Percentiles rank a stretch among this genome's conserved stretches.
Evolutionary conservation across 2,797 vertebrate species (phyloP).

Genomic region (Intellagama lesueurii): DNA sequence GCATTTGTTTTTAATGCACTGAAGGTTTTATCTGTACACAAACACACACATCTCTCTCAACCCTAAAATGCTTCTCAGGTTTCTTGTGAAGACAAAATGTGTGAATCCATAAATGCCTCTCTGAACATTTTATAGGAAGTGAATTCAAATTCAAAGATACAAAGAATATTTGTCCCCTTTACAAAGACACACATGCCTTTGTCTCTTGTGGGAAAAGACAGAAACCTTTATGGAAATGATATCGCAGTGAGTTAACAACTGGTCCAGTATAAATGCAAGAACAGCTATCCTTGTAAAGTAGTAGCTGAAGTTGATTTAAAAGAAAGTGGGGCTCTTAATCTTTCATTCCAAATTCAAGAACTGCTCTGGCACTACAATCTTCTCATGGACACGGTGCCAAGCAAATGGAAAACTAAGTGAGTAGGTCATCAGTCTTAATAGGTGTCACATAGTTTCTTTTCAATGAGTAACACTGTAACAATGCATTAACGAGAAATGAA

Average conservation of each 20-base stretch:
- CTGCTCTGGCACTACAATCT: conserved; percentile 38
- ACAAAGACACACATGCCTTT: not conserved
- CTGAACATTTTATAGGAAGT: not conserved
- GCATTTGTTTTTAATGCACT: no score
- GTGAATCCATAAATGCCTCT: not conserved
- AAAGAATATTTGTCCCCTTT: not conserved
- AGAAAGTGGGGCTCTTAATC: conserved; percentile 19
- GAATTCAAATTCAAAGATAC: not conserved
- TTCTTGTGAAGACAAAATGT: not conserved
- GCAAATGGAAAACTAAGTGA: conserved; percentile 69
- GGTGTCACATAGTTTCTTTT: conserved; percentile 70
- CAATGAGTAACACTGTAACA: conserved; percentile 72
- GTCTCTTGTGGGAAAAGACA: no score
- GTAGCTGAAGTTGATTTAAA: not conserved
- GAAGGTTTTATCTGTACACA: no score
- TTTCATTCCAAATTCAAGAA: conserved; percentile 43
- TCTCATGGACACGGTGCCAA: conserved; percentile 52
- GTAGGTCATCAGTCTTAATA: conserved; percentile 68
- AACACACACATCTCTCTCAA: not conserved
- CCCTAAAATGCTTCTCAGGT: not conserved
- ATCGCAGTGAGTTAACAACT: not conserved
- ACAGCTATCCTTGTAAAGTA: not conserved
- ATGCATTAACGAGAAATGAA: conserved; percentile 74
- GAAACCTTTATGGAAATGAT: not conserved
- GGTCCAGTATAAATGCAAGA: not conserved